A percentile compares a stretch with the other conserved stretches of the same genome.
Evolutionary conservation across 2,888 invertebrate species (phyloP).

Genomic region (Timema cristinae): DNA sequence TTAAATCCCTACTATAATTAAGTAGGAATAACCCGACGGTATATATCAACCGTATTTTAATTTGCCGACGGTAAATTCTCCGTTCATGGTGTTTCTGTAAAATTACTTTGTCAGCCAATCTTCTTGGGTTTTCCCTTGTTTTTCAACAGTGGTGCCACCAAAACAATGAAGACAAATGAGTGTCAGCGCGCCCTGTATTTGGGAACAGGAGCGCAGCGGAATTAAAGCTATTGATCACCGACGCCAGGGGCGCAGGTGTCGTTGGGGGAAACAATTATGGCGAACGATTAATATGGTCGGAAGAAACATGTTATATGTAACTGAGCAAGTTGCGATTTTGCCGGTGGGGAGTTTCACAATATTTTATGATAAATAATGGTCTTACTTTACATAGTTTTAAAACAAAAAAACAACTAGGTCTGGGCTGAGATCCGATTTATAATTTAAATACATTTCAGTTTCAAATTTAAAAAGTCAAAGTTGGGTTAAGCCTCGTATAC

Average conservation of each 20-base stretch:
- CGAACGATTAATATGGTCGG: constrained; percentile 21
- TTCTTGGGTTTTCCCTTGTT: constrained; percentile 11
- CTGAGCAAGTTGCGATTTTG: background rate
- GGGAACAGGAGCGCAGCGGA: constrained; percentile 24
- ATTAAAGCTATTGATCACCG: constrained; percentile 31
- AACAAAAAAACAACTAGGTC: no score
- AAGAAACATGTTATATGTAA: background rate
- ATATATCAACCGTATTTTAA: background rate
- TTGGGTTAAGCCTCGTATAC: no score
- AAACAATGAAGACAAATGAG: constrained; percentile 27
- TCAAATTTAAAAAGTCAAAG: no score
- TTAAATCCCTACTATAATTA: no score
- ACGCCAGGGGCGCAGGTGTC: constrained; percentile 30
- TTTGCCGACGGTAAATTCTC: constrained; percentile 12
- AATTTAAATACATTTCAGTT: no score
- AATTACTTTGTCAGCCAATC: constrained; percentile 14
- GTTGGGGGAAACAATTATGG: constrained; percentile 23
- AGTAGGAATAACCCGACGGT: no score
- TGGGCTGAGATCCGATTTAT: no score
- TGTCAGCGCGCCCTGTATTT: constrained; percentile 20
- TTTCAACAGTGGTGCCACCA: constrained; percentile 23
- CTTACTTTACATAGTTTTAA: no score
- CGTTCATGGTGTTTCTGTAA: constrained; percentile 1
- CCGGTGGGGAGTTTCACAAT: no score
- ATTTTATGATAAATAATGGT: no score